Base-by-base conservation (phyloP, 2,797 vertebrate genomes). In the Thaleichthys pacificus region DNA sequence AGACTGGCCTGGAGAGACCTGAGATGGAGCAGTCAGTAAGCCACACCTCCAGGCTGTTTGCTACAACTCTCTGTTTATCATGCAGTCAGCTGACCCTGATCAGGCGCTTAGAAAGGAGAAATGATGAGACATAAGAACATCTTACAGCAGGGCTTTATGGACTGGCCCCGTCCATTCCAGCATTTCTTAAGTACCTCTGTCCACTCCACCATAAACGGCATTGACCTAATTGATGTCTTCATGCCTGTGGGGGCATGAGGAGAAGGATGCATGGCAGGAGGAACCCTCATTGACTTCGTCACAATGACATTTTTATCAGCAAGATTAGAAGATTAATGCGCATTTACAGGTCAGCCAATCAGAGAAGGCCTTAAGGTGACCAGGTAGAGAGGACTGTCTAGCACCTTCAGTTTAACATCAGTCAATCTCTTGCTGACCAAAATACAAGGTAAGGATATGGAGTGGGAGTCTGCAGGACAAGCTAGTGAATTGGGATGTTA, bases 81-180 rank as follows among this genome's bases (percentile, higher is more conserved):
- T 85, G 84, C 85, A 89, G 91, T 93, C 91, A 92, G 92, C 91
- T 94, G 92, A 93, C 90, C 86, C 77, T 83, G 89, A 91, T 93
- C 92, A 94, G 91, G 91, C 92, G 91, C 88, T 91, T 89, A 86
- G 86, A 89, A 90, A 92, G 82, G 88, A 92, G 91, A 91, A 91
- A 89, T 91, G 87, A 90, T 89, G 89, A 87, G 83, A 84, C 83
- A 88, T 84, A 89, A 81, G 86, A 87, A 88, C 88, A 88, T 68
- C 70, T 85, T 83, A 82, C 86, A 87, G 84, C 80, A 89, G 87
- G 86, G 84, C 84, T 89, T 85, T 75, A 83, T 79, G 79, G 78
- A 84, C 77, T 80, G 22, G 19, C 49, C 58, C 66, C 2, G 19
- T 56, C 51, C 19, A n/a, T 8, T 2, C 49, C 14, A 19, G 19